Conservation (phyloP, 2,797 vertebrate species). For the Neosilurus hyrtlii region DNA sequence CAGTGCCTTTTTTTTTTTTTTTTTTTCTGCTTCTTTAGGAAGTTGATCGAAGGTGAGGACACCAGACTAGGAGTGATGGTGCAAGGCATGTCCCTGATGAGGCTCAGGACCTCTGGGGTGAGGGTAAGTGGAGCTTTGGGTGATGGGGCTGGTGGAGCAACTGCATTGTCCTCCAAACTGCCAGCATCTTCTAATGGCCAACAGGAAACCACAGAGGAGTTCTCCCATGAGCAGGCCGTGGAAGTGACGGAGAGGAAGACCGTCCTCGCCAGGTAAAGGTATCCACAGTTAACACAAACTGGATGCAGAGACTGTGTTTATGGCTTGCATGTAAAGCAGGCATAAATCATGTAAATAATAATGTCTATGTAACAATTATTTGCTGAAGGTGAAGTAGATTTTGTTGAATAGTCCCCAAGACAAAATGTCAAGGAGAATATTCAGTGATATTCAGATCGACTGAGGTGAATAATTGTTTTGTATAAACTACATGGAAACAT, state of each 20-base stretch:
- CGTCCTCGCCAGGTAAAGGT: slow-evolving; percentile 72
- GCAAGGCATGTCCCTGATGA: slow-evolving; percentile 55
- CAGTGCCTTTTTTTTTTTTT: no score
- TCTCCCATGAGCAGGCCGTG: slow-evolving; percentile 65
- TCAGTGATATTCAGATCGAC: no score
- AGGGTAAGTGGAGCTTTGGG: neutral
- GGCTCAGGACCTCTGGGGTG: slow-evolving; percentile 26
- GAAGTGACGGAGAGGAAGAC: slow-evolving; percentile 73
- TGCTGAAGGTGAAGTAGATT: no score
- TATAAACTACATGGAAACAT: no score
- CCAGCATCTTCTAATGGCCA: slow-evolving; percentile 26
- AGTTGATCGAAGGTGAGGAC: slow-evolving; percentile 78
- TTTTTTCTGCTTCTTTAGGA: slow-evolving; percentile 58
- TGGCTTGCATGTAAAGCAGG: neutral
- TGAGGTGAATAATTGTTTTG: no score
- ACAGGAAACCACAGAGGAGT: slow-evolving; percentile 40
- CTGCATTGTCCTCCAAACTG: slow-evolving; percentile 8
- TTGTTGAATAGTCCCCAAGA: no score
- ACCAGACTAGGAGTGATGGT: slow-evolving; percentile 69
- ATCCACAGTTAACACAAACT: neutral
- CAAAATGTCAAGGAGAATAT: no score
- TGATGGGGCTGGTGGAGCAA: slow-evolving; percentile 13
- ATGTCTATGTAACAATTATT: neutral
- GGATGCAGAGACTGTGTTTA: neutral
- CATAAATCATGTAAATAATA: neutral